A percentile compares a stretch with the other conserved stretches of the same genome.
These are phyloP conservation scores for Emys orbicularis DNA, from an alignment of 2,797 vertebrate genomes.

Conservation along the genomic window DNA sequence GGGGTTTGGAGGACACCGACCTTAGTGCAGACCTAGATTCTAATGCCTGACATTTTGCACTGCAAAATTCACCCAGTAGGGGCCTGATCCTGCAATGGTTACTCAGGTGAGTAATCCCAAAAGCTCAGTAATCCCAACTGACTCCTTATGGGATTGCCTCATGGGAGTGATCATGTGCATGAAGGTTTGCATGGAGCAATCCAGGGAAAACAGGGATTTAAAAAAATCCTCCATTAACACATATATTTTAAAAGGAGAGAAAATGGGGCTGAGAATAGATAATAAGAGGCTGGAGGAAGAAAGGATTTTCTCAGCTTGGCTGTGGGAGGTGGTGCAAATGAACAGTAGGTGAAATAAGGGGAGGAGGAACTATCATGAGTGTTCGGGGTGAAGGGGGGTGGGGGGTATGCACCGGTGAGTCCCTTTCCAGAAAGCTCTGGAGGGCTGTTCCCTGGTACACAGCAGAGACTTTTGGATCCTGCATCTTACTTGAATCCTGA, in stretches of 20 bases:
- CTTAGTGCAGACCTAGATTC: background rate
- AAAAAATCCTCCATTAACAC: background rate
- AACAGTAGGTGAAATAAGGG: background rate
- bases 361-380: background rate
- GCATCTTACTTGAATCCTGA: background rate
- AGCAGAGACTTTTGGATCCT: background rate
- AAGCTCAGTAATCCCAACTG: background rate
- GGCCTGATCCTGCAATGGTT: background rate
- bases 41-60: background rate
- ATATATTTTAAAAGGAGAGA: background rate
- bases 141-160: background rate
- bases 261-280: background rate
- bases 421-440: background rate
- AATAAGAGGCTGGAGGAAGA: background rate
- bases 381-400: background rate
- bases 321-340: background rate
- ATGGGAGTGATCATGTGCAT: background rate
- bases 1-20: background rate
- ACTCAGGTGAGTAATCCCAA: background rate
- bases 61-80: background rate
- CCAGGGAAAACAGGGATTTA: background rate
- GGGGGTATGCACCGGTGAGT: background rate
- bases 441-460: background rate
- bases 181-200: background rate
- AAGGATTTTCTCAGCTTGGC: background rate